Base-by-base conservation (phyloP, 1,140 invertebrate species). In the Pseudachorutes palmiensis region DNA sequence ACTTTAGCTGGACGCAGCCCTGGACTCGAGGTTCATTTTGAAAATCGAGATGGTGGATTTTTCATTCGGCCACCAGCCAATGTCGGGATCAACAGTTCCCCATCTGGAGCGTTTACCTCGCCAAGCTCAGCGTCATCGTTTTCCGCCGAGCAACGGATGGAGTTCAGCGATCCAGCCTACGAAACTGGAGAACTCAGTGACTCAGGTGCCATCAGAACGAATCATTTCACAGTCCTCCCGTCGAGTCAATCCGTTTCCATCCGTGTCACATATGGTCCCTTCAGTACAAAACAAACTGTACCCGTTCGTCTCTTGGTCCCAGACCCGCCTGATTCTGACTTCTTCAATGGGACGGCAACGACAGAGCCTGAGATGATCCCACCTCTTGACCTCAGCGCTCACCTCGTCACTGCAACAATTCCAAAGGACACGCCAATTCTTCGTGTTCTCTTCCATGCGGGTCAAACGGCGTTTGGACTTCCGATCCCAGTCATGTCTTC, bases 231-330 rank as follows among this genome's bases (percentile, higher is more conserved):
- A 5, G 89, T 94, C 2, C 86, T 94, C 72, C 89, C 93, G 76
- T 90, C 89, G 33, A 89, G 88, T 30, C 85, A 90, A 67, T 89
- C 91, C 3, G 88, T 90, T 0, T 91, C 90, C 0, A 87, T 95
- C 2, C 81, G 90, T 19, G 91, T 91, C 9, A 91, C 88, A 3
- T 94, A 94, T 74, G 92, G 92, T 1, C 92, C 92, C 1, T 94
- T 94, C 79, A 91, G 89, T 69, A 93, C 91, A 31, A 93, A 93
- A 75, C 91, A 94, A 78, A 94, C 90, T 1, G 90, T 94, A 19
- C 91, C 91, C n/a, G 89, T 90, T 0, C 81, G 89, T n/a, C 90
- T 90, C 74, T 85, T 91, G 65, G 88, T 92, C 16, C 89, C 89
- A 0, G 89, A 91, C 76, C 86, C 88, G 0, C 78, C 89, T 68